Evolutionary conservation across 2,888 invertebrate species (phyloP).

Genomic region (Orthosia cruda): DNA sequence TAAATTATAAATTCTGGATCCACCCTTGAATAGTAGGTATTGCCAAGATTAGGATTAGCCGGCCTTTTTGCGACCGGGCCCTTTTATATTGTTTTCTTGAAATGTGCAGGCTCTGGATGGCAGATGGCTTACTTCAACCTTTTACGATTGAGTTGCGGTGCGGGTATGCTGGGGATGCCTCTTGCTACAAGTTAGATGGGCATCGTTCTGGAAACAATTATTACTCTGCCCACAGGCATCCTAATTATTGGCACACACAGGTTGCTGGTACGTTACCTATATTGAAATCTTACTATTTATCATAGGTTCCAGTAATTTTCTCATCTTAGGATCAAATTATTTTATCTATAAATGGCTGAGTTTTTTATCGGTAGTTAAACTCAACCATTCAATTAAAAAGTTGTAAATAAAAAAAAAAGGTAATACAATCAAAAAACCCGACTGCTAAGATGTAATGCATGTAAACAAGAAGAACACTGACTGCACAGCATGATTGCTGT

Average conservation of each 20-base stretch:
- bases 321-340: too few relatives aligned
- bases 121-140: slow-evolving; percentile 82
- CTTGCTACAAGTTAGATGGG: slow-evolving; percentile 82
- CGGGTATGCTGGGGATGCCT: slow-evolving; percentile 81
- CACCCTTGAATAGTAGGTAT: too few relatives aligned
- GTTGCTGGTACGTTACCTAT: slow-evolving; percentile 74
- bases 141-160: slow-evolving; percentile 76
- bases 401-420: too few relatives aligned
- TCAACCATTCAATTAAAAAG: too few relatives aligned
- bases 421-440: too few relatives aligned
- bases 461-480: too few relatives aligned
- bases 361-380: too few relatives aligned
- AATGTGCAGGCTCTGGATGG: slow-evolving; percentile 80
- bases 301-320: neutral
- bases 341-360: too few relatives aligned
- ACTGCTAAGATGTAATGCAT: too few relatives aligned
- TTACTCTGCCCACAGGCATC: slow-evolving; percentile 72
- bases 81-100: neutral
- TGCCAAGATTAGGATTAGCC: too few relatives aligned
- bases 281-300: neutral
- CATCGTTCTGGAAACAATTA: slow-evolving; percentile 76
- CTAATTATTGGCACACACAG: slow-evolving; percentile 78
- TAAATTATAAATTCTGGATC: too few relatives aligned
- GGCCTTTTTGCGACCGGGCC: neutral
- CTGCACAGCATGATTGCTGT: too few relatives aligned